Evolutionary conservation across 2,797 vertebrate genomes (phyloP).

Genomic region (Naso thynnoides): DNA sequence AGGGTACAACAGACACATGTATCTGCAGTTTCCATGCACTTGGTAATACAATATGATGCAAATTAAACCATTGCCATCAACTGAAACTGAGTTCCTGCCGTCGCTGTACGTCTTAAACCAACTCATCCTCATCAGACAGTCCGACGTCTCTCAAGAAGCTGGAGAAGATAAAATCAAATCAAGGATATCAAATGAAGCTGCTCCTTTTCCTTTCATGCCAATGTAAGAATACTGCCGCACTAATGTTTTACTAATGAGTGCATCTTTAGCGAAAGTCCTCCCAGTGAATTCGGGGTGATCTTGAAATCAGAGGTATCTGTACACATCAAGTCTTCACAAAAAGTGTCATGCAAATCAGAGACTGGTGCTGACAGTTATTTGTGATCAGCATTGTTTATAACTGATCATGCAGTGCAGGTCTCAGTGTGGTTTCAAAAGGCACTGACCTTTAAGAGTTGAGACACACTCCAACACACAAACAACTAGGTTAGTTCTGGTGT

Average conservation of each 20-base stretch:
- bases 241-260: constrained; percentile 61
- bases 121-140: constrained; percentile 50
- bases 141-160: constrained; percentile 31
- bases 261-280: constrained; percentile 27
- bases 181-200: constrained; percentile 60
- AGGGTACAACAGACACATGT: constrained; percentile 42
- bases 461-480: constrained; percentile 56
- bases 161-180: constrained; percentile 62
- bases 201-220: constrained; percentile 31
- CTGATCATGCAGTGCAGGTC: constrained; percentile 33
- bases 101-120: constrained; percentile 42
- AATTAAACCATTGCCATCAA: constrained; percentile 51
- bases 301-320: background rate
- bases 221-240: background rate
- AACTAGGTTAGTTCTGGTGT: constrained; percentile 22
- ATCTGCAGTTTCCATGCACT: constrained; percentile 52
- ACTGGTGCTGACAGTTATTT: constrained; percentile 24
- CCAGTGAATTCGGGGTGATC: constrained; percentile 27
- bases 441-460: constrained; percentile 60
- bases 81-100: constrained; percentile 43
- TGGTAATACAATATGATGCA: constrained; percentile 65
- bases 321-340: background rate
- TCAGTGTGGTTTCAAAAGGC: constrained; percentile 20
- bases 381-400: constrained; percentile 30
- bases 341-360: constrained; percentile 27